Base-by-base conservation (phyloP, 1,140 invertebrate species). In the Argopecten irradians region DNA sequence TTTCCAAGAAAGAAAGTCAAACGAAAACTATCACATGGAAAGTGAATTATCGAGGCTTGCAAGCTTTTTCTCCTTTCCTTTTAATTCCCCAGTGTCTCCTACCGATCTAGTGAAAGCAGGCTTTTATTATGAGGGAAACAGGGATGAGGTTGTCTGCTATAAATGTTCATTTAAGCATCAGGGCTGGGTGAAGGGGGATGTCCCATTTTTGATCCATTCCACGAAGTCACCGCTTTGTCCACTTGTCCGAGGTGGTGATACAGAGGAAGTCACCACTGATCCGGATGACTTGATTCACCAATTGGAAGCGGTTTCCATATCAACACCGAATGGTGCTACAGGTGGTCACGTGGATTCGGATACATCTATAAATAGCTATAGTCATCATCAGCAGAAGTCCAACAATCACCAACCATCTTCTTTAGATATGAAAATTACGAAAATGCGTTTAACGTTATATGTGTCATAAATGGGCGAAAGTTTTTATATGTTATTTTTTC, bases 111-210 rank as follows among this genome's bases (percentile, higher is more conserved):
- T 89, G 1, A 82, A 86, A 85, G 90, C 91, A 39, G 91, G 91
- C 28, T 92, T 92, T 85, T 91, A 90, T 71, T 89, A 90, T 85
- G 86, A 22, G 34, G 90, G 90, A 36, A 82, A 86, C 43, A 43
- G 33, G 5, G 90, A 92, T 88, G 89, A 92, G 46, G 91, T 92
- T 32, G 86, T 86, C 11, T 92, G 91, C 85, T 90, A 39, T 34
- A 71, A 28, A 13, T 92, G 91, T 91, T 86, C 88, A 2, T 28
- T 84, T 0, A 87, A 84, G 39, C 84, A 91, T 5, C 34, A 33
- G 7, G 33, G 82, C 13, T 92, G 91, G 91, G 35, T 46, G 14
- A 9, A 86, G 9, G 22, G 28, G 33, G 90, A 91, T 85, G 82
- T 85, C n/a, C 89, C 91, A 28, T 8, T 35, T 22, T 22, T 84